Evolutionary conservation across 2,113 vertebrate species (phyloP), one percentile per base, ranked within the genome.

Genomic region (Engraulis encrasicolus): DNA sequence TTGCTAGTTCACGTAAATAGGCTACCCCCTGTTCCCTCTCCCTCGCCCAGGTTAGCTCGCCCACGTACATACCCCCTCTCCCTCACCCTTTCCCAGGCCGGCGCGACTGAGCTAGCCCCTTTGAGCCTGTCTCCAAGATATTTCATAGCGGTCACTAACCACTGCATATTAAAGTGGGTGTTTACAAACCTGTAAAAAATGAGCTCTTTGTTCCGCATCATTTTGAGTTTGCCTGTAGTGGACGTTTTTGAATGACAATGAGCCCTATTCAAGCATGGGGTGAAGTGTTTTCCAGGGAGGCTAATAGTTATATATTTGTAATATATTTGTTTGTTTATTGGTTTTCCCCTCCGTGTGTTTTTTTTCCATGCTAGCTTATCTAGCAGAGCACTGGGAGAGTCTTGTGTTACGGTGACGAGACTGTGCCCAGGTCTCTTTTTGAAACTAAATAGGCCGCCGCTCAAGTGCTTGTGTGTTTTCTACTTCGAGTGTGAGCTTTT

Each of bases 1-100:
- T n/a, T n/a, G n/a, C n/a, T n/a, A n/a, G n/a, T n/a, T n/a, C n/a
- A n/a, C n/a, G n/a, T n/a, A n/a, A n/a, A n/a, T n/a, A n/a, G n/a
- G n/a, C n/a, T n/a, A n/a, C n/a, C n/a, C n/a, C n/a, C n/a, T n/a
- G n/a, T n/a, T n/a, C n/a, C n/a, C n/a, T n/a, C n/a, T n/a, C n/a
- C n/a, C n/a, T n/a, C n/a, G n/a, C n/a, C 66, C 66, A 1, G 40
- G 40, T 45, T 5, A 45, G 66, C 31, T 11, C 27, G 11, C 66
- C 77, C 80, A 86, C 79, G 77, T 83, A 88, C 83, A 85, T 78
- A 78, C 80, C 83, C 82, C 45, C 50, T 45, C 40, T 45, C 40
- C 3, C n/a, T n/a, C n/a, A n/a, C n/a, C n/a, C n/a, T n/a, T n/a
- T n/a, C n/a, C n/a, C n/a, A n/a, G n/a, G 40, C 45, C 50, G 15